These are phyloP conservation scores for Colistium nudipinnis DNA, from an alignment of 2,113 vertebrate species.

Conservation along the genomic window DNA sequence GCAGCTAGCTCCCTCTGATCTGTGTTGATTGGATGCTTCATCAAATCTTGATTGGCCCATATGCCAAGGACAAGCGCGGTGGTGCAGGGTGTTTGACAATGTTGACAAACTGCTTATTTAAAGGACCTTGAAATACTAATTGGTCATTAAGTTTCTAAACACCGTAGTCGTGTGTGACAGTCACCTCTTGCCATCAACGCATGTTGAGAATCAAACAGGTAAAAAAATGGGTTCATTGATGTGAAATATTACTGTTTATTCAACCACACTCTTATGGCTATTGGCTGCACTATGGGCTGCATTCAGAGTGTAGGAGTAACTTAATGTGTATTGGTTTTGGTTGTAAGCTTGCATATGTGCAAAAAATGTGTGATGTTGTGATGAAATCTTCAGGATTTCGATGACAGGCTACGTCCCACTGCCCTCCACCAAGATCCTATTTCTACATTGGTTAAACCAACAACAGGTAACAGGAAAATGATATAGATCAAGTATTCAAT, in stretches of 20 bases:
- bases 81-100: conserved; percentile 30
- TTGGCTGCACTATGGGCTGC: too few relatives aligned
- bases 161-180: conserved; percentile 54
- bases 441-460: not conserved
- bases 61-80: conserved; percentile 60
- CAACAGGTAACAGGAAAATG: not conserved
- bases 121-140: conserved; percentile 68
- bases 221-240: not conserved
- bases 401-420: not conserved
- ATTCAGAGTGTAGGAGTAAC: not conserved
- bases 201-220: conserved; percentile 21
- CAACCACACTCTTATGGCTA: too few relatives aligned
- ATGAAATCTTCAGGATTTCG: not conserved
- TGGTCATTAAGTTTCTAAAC: conserved; percentile 53
- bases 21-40: conserved; percentile 59
- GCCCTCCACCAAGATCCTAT: not conserved
- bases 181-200: conserved; percentile 16
- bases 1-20: conserved; percentile 48
- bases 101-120: conserved; percentile 70
- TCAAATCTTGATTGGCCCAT: conserved; percentile 66
- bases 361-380: not conserved
- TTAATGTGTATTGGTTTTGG: not conserved
- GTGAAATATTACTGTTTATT: conserved; percentile 9
- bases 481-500: not conserved
- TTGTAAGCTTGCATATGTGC: not conserved